phyloP scores from a whole-genome alignment of 2,797 vertebrate species.

The Tadarida brasiliensis region DNA sequence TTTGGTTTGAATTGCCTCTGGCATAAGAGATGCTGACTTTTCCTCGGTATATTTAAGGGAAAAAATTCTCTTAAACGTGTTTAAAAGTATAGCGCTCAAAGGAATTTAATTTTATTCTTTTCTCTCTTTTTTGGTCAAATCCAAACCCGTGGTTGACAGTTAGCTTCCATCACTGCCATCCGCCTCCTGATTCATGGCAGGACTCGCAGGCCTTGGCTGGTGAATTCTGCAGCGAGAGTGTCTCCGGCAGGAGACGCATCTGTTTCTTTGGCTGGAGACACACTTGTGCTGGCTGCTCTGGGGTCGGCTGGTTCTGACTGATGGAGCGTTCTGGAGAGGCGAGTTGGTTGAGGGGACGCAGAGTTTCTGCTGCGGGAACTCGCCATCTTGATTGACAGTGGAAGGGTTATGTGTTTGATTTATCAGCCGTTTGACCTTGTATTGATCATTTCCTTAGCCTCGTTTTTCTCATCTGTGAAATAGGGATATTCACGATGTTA shows the following conservation, averaged over 20 bases:
- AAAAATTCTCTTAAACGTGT: neutral
- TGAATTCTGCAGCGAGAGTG: neutral
- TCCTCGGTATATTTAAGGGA: neutral
- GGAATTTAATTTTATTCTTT: neutral
- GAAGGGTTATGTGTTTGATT: neutral
- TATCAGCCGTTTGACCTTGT: neutral
- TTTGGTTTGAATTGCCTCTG: neutral
- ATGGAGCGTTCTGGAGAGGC: neutral
- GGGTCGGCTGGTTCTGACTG: neutral
- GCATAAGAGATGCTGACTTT: neutral
- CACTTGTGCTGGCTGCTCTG: neutral
- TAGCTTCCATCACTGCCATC: neutral
- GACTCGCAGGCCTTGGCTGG: neutral
- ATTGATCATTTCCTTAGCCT: neutral
- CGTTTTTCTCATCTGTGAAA: neutral
- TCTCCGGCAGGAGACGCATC: neutral
- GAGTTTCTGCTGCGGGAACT: neutral
- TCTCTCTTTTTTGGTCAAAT: neutral
- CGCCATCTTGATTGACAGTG: neutral
- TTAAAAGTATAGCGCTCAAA: neutral
- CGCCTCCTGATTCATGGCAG: neutral
- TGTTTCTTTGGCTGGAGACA: conserved; percentile 44
- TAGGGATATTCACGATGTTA: neutral
- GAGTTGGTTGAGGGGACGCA: accelerated
- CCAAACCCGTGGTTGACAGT: neutral